phyloP scores from a whole-genome alignment of 1,140 invertebrate species.

The Diabrotica virgifera region DNA sequence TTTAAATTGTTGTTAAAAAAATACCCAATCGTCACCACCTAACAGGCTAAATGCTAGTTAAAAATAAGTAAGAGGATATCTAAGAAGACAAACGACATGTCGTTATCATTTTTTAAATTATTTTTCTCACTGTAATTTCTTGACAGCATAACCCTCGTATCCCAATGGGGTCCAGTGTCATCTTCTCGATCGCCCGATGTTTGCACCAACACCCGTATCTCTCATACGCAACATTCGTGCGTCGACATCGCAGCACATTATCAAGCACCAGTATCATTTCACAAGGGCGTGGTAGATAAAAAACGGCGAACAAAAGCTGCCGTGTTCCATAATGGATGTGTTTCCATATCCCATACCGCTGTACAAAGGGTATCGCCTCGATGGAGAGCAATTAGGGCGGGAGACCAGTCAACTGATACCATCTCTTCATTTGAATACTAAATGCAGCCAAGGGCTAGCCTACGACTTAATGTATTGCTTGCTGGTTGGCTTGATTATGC shows the following conservation, averaged over 20 bases:
- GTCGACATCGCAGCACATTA: conserved; percentile 20
- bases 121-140: too few species aligned
- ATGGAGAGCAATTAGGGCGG: conserved; percentile 44
- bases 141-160: too few species aligned
- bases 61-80: too few species aligned
- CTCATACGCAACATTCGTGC: neutral
- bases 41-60: too few species aligned
- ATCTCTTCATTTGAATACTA: conserved; percentile 42
- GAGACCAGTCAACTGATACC: conserved; percentile 41
- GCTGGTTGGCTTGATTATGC: conserved; percentile 9
- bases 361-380: conserved; percentile 35
- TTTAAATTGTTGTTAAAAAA: too few species aligned
- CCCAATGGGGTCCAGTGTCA: too few species aligned
- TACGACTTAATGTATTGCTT: conserved; percentile 30
- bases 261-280: conserved; percentile 35
- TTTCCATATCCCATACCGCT: conserved; percentile 32
- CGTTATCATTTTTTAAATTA: too few species aligned
- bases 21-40: too few species aligned
- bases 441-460: conserved; percentile 31
- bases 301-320: conserved; percentile 39
- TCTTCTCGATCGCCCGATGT: too few species aligned
- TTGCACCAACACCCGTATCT: neutral
- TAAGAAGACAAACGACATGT: too few species aligned
- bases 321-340: conserved; percentile 41
- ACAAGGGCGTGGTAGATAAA: conserved; percentile 32